Base-by-base conservation (phyloP, 2,113 vertebrate genomes). In the Pelecanus crispus region DNA sequence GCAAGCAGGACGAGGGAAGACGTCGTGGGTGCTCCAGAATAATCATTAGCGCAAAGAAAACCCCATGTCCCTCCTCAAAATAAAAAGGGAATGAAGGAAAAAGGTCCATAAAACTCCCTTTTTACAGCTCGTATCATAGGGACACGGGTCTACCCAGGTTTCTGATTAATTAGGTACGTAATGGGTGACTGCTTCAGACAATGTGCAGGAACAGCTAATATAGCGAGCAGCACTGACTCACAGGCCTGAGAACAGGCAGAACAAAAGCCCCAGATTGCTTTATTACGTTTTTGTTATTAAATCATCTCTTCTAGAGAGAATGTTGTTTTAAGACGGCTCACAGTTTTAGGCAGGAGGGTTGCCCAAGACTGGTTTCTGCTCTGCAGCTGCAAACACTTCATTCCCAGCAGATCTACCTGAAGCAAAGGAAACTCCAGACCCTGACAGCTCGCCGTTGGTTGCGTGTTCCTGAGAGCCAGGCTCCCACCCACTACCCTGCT, bases 81-180 rank as follows among this genome's bases (percentile, higher is more conserved):
- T 29, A 65, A 42, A 53, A 47, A 36, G 15, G 16, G 11, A 65
- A 38, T 9, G 49, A 53, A 63, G 29, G 59, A 32, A 68, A 61
- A 70, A 58, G 4, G 5, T 67, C 82, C 40, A 34, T 75, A 91
- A 90, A 84, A 40, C 13, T 75, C 67, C 47, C 6, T 21, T 70
- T 93, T 61, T 36, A 40, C 3, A 3, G 26, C 68, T 71, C 13
- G 0, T 58, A 13, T 36, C 40, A n/a, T 24, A 71, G 71, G 66
- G 73, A 56, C 85, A 15, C 2, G 6, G 34, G 19, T 36, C 82
- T 50, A 14, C 31, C 38, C 82, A 31, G 32, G 5, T 36, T 52
- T 63, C 56, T 92, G 80, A 88, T 91, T 88, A 91, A 95, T 94
- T 86, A 88, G 67, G 83, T 75, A 86, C 4, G 8, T 56, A 92